Conservation (phyloP, 2,888 invertebrate genomes). For the Aplocera efformata region DNA sequence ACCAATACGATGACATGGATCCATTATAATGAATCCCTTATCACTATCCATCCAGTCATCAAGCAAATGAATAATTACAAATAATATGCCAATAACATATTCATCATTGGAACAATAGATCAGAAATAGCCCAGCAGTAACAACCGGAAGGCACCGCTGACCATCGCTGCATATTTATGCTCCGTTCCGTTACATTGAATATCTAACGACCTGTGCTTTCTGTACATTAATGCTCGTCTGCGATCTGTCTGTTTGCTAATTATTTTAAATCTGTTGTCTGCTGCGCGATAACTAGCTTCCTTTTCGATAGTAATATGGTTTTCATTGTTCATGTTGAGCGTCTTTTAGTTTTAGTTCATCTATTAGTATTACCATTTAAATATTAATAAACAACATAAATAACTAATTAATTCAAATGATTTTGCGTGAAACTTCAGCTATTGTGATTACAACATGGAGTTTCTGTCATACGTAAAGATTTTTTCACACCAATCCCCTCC, state of each 20-base stretch:
- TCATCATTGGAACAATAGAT: slow-evolving; percentile 38
- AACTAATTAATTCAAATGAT: too few species aligned
- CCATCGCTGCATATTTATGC: slow-evolving; percentile 53
- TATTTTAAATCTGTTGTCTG: slow-evolving; percentile 12
- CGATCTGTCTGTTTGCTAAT: slow-evolving; percentile 26
- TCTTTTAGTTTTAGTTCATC: too few species aligned
- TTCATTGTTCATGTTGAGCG: slow-evolving; percentile 1
- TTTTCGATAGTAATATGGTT: too few species aligned
- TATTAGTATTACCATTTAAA: too few species aligned
- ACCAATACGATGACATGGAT: too few species aligned
- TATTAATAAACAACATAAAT: too few species aligned
- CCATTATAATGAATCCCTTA: neutral
- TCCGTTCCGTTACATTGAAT: slow-evolving; percentile 72
- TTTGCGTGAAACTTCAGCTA: too few species aligned
- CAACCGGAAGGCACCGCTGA: slow-evolving; percentile 31
- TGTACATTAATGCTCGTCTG: slow-evolving; percentile 31
- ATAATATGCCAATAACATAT: slow-evolving; percentile 8
- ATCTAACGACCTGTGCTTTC: slow-evolving; percentile 57
- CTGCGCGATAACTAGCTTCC: too few species aligned
- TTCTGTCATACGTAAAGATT: too few species aligned
- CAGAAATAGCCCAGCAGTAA: slow-evolving; percentile 37
- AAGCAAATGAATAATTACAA: slow-evolving; percentile 1
- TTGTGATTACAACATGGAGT: too few species aligned
- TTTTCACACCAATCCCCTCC: slow-evolving; percentile 4
- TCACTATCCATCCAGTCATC: slow-evolving; percentile 1